Evolutionary conservation across 2,797 vertebrate species (phyloP), one percentile per base, ranked within the genome.

Genomic region (Liasis olivaceus): DNA sequence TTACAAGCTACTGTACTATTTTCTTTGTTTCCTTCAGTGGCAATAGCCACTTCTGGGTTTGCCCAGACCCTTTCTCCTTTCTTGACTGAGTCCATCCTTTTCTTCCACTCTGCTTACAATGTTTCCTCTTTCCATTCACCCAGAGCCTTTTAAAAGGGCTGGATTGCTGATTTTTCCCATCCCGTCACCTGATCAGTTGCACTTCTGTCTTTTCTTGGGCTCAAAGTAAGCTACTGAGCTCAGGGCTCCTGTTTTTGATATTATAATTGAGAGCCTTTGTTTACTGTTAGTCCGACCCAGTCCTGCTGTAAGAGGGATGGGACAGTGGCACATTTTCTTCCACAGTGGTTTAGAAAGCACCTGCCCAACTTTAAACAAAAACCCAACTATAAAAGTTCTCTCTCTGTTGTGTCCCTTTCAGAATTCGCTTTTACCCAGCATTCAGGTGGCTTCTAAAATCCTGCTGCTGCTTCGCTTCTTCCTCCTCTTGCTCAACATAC

Each of bases 361-460:
- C 58, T 60, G 58, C 8, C 58, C 59, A 62, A 22, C 11, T 62
- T 36, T 22, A 26, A 22, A 56, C 47, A 31, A 20, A 69, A 22
- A 22, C 2, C 12, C 13, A 51, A 26, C 4, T 26, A 36, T 85
- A 91, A 93, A 77, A 7, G n/a, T 15, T 36, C 1, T 0, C 84
- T 64, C 6, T 5, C 0, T 0, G 31, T 13, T 89, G 66, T 0
- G 58, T 77, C 13, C 28, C 1, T 13, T 58, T 3, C 77, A 54
- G 47, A 59, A 94, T 81, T 88, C 3, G 0, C 72, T 1, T 0
- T 98, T 98, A 99, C 99, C 98, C 96, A 36, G 98, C 94, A 24
- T 86, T 96, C 85, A 69, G 91, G 47, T 94, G 97, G 90, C 89
- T 85, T 91, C 86, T 96, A 95, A 97, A 96, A 97, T 98, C 96